These are phyloP conservation scores for Meda fulgida DNA, from an alignment of 2,797 vertebrate species.

Conservation along the genomic window DNA sequence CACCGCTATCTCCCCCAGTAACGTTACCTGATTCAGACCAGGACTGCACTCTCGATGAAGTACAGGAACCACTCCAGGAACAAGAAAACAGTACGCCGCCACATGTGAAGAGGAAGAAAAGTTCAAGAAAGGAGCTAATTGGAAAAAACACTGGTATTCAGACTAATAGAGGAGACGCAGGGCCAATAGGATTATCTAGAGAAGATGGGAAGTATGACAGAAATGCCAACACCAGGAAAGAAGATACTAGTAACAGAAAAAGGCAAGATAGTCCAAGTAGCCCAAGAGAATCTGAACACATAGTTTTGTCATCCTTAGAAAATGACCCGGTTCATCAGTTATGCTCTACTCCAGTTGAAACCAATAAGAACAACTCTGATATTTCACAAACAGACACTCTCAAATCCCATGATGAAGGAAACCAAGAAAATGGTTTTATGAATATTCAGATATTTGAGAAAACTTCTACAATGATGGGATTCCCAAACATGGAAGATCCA, in stretches of 20 bases:
- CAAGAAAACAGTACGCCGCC: neutral
- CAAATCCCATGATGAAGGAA: conserved; percentile 1
- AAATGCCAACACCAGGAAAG: neutral
- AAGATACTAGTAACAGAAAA: conserved; percentile 38
- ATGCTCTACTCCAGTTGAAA: conserved; percentile 43
- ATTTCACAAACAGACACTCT: conserved; percentile 5
- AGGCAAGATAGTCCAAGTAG: conserved; percentile 57
- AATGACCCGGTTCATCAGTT: conserved; percentile 53
- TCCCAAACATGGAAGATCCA: neutral
- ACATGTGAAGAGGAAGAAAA: neutral
- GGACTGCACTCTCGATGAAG: conserved; percentile 37
- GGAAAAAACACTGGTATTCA: conserved; percentile 28
- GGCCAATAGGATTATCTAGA: conserved; percentile 5
- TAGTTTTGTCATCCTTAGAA: conserved; percentile 58
- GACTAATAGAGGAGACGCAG: conserved; percentile 20
- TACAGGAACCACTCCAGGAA: conserved; percentile 45
- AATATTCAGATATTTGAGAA: conserved; percentile 8
- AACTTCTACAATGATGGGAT: neutral
- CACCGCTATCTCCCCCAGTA: conserved; percentile 27
- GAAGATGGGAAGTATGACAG: conserved; percentile 21
- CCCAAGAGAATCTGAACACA: conserved; percentile 57
- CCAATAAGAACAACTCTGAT: neutral
- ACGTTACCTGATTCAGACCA: conserved; percentile 14
- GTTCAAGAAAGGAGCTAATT: conserved; percentile 34
- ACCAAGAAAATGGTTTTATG: neutral